phyloP scores from a whole-genome alignment of 1,140 invertebrate species.

The Ostrea denselamellosa region DNA sequence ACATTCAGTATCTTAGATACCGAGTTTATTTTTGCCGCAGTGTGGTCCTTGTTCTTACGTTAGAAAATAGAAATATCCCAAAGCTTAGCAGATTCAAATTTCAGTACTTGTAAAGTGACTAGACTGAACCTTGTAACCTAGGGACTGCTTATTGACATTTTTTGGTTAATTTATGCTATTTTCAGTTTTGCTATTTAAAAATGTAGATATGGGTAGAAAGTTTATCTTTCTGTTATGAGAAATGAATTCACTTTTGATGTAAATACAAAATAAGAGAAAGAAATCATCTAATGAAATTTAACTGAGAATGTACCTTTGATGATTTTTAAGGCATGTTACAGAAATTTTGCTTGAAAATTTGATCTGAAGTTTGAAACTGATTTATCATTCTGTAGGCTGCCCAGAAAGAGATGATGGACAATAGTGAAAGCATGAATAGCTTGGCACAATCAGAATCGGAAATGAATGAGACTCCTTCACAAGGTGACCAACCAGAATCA shows the following conservation, averaged over 20 bases:
- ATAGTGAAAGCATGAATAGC: constrained; percentile 56
- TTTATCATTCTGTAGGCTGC: not conserved
- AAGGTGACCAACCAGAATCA: constrained; percentile 53
- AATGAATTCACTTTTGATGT: not conserved
- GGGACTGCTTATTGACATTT: not conserved
- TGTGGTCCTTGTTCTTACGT: too few relatives aligned
- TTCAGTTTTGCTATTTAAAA: not conserved
- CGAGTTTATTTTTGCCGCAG: too few relatives aligned
- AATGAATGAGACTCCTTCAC: constrained; percentile 45
- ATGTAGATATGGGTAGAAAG: too few relatives aligned
- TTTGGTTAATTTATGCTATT: not conserved
- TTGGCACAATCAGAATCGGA: constrained; percentile 49
- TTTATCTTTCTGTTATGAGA: not conserved
- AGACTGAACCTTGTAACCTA: not conserved
- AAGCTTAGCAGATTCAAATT: too few relatives aligned
- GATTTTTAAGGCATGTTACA: not conserved
- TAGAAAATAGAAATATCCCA: too few relatives aligned
- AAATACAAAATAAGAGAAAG: not conserved
- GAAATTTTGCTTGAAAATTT: not conserved
- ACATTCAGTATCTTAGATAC: too few relatives aligned
- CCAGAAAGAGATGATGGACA: constrained; percentile 45
- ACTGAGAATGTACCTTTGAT: not conserved
- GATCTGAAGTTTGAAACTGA: not conserved
- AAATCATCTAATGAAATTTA: not conserved
- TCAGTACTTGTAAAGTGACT: too few relatives aligned